Evolutionary conservation across 2,888 invertebrate species (phyloP), one percentile per base, ranked within the genome.

Genomic region (Sinohyriopsis cumingii): DNA sequence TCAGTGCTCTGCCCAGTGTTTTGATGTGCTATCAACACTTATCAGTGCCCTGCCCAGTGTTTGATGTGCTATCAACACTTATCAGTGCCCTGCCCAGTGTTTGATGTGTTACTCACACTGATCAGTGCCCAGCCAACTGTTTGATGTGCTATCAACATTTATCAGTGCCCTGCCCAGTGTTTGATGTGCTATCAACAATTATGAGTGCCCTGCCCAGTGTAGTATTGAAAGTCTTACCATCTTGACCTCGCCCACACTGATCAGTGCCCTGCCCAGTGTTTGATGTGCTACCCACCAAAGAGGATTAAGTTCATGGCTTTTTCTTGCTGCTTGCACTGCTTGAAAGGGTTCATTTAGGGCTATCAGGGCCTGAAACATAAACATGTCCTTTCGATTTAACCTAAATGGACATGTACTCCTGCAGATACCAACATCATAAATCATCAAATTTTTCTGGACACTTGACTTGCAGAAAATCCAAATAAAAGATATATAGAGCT

Each of bases 251-350:
- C 91, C 91, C 15, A 90, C 75, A 45, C 88, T 88, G 18, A 91
- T 82, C 60, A 86, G 86, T 9, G 90, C 86, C 57, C 91, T 72
- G 1, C 91, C 91, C 12, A 90, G 83, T 1, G 91, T 90, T 78
- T 91, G 91, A 70, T 88, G 83, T 7, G 84, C 89, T 22, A 88
- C 82, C 90, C 90, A 91, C 90, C 91, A 91, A 12, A 72, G 79
- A 7, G 90, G 89, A 55, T 84, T 85, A 20, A 86, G 63, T 22
- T 83, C 78, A 6, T 89, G 87, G 18, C 88, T 88, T 71, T 85
- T 85, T 69, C 85, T 82, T 5, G 90, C 90, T 65, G 87, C 74
- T 55, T 82, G 77, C 3, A 89, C 80, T 5, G 89, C 87, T 53
- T 89, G 88, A 67, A 81, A 86, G 0, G 87, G 80, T 71, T 89